Percentiles rank a stretch among this genome's conserved stretches.
Evolutionary conservation across 2,113 vertebrate genomes (phyloP).

Genomic region (Carlito syrichta): DNA sequence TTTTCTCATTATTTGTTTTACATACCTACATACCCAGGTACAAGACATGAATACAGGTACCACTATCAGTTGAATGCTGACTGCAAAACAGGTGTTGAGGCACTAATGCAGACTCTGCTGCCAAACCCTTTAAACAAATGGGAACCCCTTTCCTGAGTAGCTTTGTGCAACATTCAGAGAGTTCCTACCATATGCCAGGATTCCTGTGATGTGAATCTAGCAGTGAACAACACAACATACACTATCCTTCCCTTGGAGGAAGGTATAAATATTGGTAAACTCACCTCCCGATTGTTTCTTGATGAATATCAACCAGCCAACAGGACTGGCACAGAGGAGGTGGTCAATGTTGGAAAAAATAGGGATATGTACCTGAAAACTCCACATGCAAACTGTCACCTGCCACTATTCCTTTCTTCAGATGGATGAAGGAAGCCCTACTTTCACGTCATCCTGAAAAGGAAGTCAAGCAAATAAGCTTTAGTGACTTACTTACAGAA

Average conservation of each 20-base stretch:
- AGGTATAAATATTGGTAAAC: neutral
- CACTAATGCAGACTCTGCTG: neutral
- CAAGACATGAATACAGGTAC: neutral
- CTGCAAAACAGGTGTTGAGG: neutral
- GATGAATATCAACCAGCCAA: neutral
- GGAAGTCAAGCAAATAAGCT: neutral
- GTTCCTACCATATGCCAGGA: neutral
- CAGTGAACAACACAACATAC: neutral
- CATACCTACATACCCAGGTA: neutral
- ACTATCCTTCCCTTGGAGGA: neutral
- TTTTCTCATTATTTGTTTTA: neutral
- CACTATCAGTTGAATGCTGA: neutral
- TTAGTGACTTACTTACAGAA: neutral
- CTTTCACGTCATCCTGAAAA: constrained; percentile 54
- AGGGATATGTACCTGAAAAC: constrained; percentile 52
- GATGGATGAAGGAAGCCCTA: neutral
- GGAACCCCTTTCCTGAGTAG: neutral
- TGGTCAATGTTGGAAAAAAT: neutral
- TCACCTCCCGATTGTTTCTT: neutral
- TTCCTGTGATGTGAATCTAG: neutral
- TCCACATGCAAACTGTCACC: neutral
- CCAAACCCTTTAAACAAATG: neutral
- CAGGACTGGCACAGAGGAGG: neutral
- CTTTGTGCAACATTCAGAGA: neutral
- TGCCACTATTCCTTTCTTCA: neutral